phyloP scores from a whole-genome alignment of 2,113 vertebrate species.

The Meriones unguiculatus region DNA sequence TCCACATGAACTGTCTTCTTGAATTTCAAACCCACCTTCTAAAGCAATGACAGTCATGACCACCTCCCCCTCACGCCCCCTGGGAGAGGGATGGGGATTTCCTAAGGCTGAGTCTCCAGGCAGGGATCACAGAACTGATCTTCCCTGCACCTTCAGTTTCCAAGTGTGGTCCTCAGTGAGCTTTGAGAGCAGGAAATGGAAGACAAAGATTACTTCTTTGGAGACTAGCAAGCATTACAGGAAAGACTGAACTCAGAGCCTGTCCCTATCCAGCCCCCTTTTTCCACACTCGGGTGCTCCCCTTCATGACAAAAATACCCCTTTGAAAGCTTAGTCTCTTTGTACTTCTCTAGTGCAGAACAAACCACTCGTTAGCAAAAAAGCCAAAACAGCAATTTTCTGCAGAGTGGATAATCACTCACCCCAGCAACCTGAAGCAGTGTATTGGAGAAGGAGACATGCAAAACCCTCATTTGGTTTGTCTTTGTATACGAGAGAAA shows the following conservation, averaged over 20 bases:
- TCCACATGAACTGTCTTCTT: neutral
- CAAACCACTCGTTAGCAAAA: constrained; percentile 76
- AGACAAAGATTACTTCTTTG: neutral
- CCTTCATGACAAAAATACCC: constrained; percentile 61
- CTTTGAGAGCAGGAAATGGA: neutral
- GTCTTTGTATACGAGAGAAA: neutral
- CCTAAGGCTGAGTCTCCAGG: neutral
- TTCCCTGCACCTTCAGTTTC: neutral
- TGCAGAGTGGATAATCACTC: constrained; percentile 73
- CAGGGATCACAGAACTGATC: neutral
- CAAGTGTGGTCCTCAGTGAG: neutral
- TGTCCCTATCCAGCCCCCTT: neutral
- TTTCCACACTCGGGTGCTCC: constrained; percentile 32
- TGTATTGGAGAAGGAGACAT: constrained; percentile 31
- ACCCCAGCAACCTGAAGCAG: constrained; percentile 63
- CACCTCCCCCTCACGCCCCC: accelerated
- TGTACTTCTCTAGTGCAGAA: constrained; percentile 65
- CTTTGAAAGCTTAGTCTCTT: constrained; percentile 63
- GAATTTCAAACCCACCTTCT: neutral
- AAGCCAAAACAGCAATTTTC: constrained; percentile 81
- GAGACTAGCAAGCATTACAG: neutral
- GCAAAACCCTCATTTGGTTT: constrained; percentile 19
- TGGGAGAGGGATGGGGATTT: neutral
- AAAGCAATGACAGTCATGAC: neutral
- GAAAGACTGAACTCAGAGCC: neutral